Conservation (phyloP, 2,888 invertebrate species). For the Brachylomia viminalis region DNA sequence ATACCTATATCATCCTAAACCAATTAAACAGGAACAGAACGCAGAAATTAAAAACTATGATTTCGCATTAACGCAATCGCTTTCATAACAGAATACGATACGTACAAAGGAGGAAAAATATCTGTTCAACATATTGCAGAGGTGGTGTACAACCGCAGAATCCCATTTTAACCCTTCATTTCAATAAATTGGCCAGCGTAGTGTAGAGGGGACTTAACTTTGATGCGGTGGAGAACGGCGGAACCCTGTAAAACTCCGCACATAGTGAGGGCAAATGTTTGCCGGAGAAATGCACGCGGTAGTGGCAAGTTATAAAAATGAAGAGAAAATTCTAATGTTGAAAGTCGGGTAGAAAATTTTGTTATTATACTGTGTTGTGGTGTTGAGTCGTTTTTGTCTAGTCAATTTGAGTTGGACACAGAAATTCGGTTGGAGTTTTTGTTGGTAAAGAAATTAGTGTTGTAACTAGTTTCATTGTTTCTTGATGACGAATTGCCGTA, state of each 20-base stretch:
- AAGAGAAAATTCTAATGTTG: conserved; percentile 50
- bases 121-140: conserved; percentile 61
- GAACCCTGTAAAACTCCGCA: conserved; percentile 40
- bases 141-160: conserved; percentile 70
- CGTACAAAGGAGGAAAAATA: conserved; percentile 62
- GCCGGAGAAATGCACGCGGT: conserved; percentile 52
- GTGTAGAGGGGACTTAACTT: conserved; percentile 61
- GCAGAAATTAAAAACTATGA: conserved; percentile 40
- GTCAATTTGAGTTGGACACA: conserved; percentile 21
- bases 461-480: conserved; percentile 18
- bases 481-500: not conserved
- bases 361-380: conserved; percentile 24
- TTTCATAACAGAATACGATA: conserved; percentile 52
- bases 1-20: conserved; percentile 28
- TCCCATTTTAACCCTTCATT: conserved; percentile 77
- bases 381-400: conserved; percentile 25
- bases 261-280: conserved; percentile 63
- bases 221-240: conserved; percentile 64
- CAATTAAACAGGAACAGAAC: conserved; percentile 39
- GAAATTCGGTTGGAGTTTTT: conserved; percentile 8
- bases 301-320: conserved; percentile 61
- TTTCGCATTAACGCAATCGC: conserved; percentile 37
- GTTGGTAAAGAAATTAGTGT: conserved; percentile 18
- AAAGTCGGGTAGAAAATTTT: conserved; percentile 24
- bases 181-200: conserved; percentile 75